Conservation (phyloP, 2,888 invertebrate genomes). For the Priocnemis perturbator region DNA sequence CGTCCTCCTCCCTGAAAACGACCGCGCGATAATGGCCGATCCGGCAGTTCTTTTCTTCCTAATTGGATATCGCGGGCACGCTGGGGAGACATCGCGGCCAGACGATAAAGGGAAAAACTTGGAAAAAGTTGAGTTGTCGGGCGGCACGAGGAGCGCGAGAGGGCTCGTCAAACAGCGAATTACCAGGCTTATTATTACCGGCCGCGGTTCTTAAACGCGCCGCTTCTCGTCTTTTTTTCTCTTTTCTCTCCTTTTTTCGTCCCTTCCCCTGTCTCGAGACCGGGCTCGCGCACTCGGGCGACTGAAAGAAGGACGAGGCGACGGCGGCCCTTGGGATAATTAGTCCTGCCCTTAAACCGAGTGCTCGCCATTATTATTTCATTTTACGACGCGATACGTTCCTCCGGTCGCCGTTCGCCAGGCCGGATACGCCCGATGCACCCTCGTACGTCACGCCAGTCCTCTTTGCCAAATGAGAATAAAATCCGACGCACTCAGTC, state of each 20-base stretch:
- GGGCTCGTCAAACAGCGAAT: slow-evolving; percentile 73
- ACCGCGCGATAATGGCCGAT: no score
- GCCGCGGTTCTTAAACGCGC: slow-evolving; percentile 60
- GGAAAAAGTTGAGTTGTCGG: slow-evolving; percentile 48
- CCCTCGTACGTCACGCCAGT: background rate
- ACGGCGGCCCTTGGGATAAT: slow-evolving; percentile 55
- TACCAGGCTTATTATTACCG: slow-evolving; percentile 73
- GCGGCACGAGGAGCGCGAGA: slow-evolving; percentile 21
- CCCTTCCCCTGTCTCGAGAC: slow-evolving; percentile 13
- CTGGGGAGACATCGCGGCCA: slow-evolving; percentile 64
- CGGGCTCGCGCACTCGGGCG: slow-evolving; percentile 1
- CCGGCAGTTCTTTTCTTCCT: slow-evolving; percentile 35
- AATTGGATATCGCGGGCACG: slow-evolving; percentile 65
- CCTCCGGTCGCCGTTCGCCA: no score
- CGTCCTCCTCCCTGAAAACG: no score
- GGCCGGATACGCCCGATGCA: slow-evolving; percentile 12
- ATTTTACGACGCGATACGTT: no score
- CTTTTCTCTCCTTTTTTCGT: no score
- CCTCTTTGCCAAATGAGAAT: slow-evolving; percentile 21
- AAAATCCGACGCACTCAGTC: slow-evolving; percentile 12
- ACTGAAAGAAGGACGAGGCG: slow-evolving; percentile 29
- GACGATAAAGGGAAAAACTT: slow-evolving; percentile 59
- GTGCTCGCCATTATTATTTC: no score
- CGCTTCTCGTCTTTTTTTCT: no score
- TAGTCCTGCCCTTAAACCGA: slow-evolving; percentile 42